phyloP scores from a whole-genome alignment of 2,113 vertebrate species.

The Corydoras sp. region DNA sequence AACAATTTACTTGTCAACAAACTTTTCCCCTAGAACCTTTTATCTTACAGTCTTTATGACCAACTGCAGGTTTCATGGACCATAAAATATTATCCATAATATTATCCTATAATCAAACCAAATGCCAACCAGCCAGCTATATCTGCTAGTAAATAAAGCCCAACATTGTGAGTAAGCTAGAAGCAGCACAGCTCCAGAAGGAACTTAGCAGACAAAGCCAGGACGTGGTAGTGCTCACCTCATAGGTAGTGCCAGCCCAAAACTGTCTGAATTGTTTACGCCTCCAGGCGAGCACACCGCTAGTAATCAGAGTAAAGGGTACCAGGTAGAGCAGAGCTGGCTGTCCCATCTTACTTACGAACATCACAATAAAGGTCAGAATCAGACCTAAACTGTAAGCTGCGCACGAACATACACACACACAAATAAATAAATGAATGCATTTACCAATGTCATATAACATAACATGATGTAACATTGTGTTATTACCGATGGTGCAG shows the following conservation, averaged over 20 bases:
- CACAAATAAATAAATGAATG: not conserved
- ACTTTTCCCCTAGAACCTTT: too few species aligned
- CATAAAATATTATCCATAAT: too few species aligned
- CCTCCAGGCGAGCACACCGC: slow-evolving; percentile 72
- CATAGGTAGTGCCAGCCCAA: slow-evolving; percentile 81
- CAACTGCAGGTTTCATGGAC: too few species aligned
- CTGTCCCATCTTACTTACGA: slow-evolving; percentile 83
- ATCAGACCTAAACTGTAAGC: slow-evolving; percentile 87
- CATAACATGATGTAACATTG: not conserved
- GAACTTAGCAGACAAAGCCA: not conserved
- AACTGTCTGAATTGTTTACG: slow-evolving; percentile 85
- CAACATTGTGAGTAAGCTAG: not conserved
- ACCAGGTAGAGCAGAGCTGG: slow-evolving; percentile 94
- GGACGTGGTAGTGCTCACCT: slow-evolving; percentile 64
- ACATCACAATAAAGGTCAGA: slow-evolving; percentile 80
- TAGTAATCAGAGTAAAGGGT: slow-evolving; percentile 84
- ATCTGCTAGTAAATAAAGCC: not conserved
- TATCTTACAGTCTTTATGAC: too few species aligned
- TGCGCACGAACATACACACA: slow-evolving; percentile 42
- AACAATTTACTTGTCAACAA: too few species aligned
- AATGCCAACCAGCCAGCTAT: too few species aligned
- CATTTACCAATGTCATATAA: too few species aligned
- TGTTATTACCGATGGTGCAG: slow-evolving; percentile 74
- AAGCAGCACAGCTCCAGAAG: too few species aligned
- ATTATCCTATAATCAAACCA: too few species aligned